Base-by-base conservation (phyloP, 2,888 invertebrate genomes). In the Hoplodrina blanda region DNA sequence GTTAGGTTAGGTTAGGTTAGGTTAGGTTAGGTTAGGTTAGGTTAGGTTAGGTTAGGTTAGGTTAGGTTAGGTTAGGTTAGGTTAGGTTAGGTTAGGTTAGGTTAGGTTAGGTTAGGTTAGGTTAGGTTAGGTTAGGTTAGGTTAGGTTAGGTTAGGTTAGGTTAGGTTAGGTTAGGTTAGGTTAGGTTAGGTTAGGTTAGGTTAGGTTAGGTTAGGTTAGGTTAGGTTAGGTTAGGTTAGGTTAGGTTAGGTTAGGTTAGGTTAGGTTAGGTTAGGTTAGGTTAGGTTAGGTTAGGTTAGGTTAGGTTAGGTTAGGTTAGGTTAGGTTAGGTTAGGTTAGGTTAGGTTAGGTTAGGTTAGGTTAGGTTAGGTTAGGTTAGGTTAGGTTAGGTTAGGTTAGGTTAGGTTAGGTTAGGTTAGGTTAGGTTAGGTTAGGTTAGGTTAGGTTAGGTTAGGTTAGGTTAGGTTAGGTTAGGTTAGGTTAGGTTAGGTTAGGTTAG, bases 1-100 rank as follows among this genome's bases (percentile, higher is more conserved):
- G 52, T 52, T 52, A 52, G 52, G 52, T 52, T 52, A 52, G 52
- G 52, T 52, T 52, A 52, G 52, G 52, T 52, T 52, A 52, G 52
- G 52, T 52, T 52, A 52, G 52, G 52, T 52, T 52, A 52, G 52
- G 52, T 52, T 52, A 52, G 52, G 52, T 52, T 52, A 52, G 52
- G 52, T 52, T 52, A 52, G 52, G 52, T 52, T 52, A 52, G 52
- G 52, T 52, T 52, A 52, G 52, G 52, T 52, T 52, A 52, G 52
- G 52, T 52, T 52, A 52, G 44, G 44, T 52, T 52, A 52, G 52
- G 52, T 52, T 52, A 52, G 52, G 52, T 52, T 52, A 52, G 52
- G 52, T 52, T 52, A 52, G 52, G 52, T 52, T 52, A 52, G 52
- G 52, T 52, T 52, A 52, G 52, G 52, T 52, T 52, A 52, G 52